A percentile compares a stretch with the other conserved stretches of the same genome.
Evolutionary conservation across 2,797 vertebrate species (phyloP).

Genomic region (Eulemur mongoz): DNA sequence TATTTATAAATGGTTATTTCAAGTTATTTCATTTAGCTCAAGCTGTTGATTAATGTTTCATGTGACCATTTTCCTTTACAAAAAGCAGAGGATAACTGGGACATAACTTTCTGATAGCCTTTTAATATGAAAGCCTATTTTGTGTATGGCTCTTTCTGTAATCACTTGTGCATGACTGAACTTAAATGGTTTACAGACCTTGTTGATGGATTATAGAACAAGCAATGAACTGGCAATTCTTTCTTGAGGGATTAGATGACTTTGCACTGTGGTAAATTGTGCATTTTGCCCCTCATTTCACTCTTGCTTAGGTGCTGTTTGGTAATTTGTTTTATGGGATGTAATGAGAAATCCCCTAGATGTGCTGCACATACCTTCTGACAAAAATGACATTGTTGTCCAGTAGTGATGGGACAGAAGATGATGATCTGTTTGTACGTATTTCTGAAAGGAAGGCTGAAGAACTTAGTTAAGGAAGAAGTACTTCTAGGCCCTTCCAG

Average conservation of each 20-base stretch:
- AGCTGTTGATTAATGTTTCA: slow-evolving; percentile 60
- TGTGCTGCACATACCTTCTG: background rate
- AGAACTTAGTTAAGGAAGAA: background rate
- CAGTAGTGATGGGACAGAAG: background rate
- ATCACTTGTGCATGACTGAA: slow-evolving; percentile 62
- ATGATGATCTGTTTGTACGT: background rate
- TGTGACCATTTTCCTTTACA: slow-evolving; percentile 38
- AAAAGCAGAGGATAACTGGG: slow-evolving; percentile 13
- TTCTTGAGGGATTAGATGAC: slow-evolving; percentile 35
- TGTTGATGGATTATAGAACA: slow-evolving; percentile 45
- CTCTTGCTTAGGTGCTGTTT: slow-evolving; percentile 30
- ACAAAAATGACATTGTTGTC: background rate
- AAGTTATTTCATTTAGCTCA: slow-evolving; percentile 39
- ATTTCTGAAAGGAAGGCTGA: background rate
- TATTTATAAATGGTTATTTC: slow-evolving; percentile 64
- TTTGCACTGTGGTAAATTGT: slow-evolving; percentile 2
- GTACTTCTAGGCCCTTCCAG: background rate
- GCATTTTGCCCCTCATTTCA: slow-evolving; percentile 13
- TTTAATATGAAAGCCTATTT: slow-evolving; percentile 62
- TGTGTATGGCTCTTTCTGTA: slow-evolving; percentile 44
- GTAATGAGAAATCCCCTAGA: slow-evolving; percentile 1
- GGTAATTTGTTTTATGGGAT: slow-evolving; percentile 10
- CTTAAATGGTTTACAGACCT: slow-evolving; percentile 47
- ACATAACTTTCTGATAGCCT: slow-evolving; percentile 48
- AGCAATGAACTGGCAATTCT: slow-evolving; percentile 5